phyloP scores from a whole-genome alignment of 1,140 invertebrate genomes.

The Drosophila bipectinata region DNA sequence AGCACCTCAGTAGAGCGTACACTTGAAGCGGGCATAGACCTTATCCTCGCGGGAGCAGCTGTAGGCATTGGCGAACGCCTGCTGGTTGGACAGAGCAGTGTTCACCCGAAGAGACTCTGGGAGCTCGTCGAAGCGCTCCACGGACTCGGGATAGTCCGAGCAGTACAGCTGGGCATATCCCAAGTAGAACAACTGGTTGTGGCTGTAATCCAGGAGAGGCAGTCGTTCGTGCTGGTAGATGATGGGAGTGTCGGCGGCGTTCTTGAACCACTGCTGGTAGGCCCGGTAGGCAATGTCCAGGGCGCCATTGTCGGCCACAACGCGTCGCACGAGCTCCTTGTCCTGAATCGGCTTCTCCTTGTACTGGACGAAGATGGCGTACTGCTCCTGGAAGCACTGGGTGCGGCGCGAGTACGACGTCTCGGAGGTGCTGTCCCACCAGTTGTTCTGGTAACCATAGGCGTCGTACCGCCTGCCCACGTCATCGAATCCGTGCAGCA shows the following conservation, averaged over 20 bases:
- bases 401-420: slow-evolving; percentile 93
- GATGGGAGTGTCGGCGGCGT: slow-evolving; percentile 82
- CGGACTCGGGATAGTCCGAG: slow-evolving; percentile 64
- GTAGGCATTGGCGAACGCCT: slow-evolving; percentile 90
- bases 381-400: slow-evolving; percentile 96
- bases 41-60: slow-evolving; percentile 88
- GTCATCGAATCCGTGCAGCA: slow-evolving; percentile 98
- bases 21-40: slow-evolving; percentile 93
- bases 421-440: slow-evolving; percentile 98
- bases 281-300: slow-evolving; percentile 95
- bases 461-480: slow-evolving; percentile 96
- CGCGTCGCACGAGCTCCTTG: slow-evolving; percentile 90
- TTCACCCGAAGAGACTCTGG: slow-evolving; percentile 91
- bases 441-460: slow-evolving; percentile 96
- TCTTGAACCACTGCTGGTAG: slow-evolving; percentile 87
- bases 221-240: slow-evolving; percentile 86
- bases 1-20: slow-evolving; percentile 83
- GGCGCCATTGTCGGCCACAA: slow-evolving; percentile 97
- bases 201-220: slow-evolving; percentile 91
- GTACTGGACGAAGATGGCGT: slow-evolving; percentile 84
- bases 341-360: slow-evolving; percentile 71
- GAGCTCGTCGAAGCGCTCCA: slow-evolving; percentile 60
- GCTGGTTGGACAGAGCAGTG: slow-evolving; percentile 92
- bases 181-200: slow-evolving; percentile 95
- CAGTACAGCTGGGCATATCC: slow-evolving; percentile 91